Evolutionary conservation across 2,797 vertebrate genomes (phyloP), one percentile per base, ranked within the genome.

Genomic region (Myripristis murdjan): DNA sequence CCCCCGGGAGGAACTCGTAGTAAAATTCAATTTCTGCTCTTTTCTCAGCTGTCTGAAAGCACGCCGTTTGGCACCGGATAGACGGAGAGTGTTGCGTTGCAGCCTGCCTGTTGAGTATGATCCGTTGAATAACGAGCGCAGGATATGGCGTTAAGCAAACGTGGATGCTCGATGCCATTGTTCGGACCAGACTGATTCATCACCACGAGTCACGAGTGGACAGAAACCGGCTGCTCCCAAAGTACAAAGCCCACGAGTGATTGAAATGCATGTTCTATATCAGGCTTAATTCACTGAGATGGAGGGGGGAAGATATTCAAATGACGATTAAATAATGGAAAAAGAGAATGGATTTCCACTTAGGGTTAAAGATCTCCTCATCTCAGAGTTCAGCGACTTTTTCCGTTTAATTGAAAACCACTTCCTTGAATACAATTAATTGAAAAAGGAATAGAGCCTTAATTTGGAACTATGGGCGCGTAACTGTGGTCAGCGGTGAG

Each of bases 401-500:
- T 22, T 85, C 85, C 81, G 86, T 90, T 85, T 87, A 91, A 91
- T 84, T 81, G 90, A 85, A 90, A 91, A 83, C 75, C 86, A 79
- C 89, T 87, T 93, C 87, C 90, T 85, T 35, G 58, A 91, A 90
- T 89, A 75, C 86, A 88, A 89, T 91, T 91, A 91, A 90, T 89
- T 90, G 89, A 88, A 92, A 91, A 84, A 80, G 89, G 85, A 88
- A 87, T 84, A 80, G 87, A 86, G 84, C 82, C 79, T 88, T 93
- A 88, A 93, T 92, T 91, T 88, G 87, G 85, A 91, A 86, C 85
- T 90, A 89, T 91, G 91, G 87, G 88, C 75, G 89, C 89, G 86
- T 89, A 90, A 91, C 90, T 82, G 88, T 87, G 91, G 91, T 92
- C 90, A 87, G 81, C 86, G 61, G 83, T 88, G 91, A 89, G 80